Evolutionary conservation across 1,140 invertebrate species (phyloP).

Genomic region (Drosophila lini): DNA sequence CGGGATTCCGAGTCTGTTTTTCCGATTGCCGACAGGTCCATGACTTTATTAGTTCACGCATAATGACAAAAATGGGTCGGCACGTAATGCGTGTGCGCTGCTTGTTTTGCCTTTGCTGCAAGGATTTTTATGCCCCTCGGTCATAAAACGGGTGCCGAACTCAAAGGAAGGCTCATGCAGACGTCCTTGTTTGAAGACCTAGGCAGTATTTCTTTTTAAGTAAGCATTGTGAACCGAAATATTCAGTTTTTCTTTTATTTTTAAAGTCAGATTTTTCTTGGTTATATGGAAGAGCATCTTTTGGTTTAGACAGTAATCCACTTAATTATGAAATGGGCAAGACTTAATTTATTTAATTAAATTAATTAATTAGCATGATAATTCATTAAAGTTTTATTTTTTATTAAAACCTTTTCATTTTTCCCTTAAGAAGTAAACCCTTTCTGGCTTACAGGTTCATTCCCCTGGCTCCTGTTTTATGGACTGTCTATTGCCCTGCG

Average conservation of each 20-base stretch:
- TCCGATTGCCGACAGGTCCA: slow-evolving; percentile 41
- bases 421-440: neutral
- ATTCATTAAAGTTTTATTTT: neutral
- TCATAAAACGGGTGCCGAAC: slow-evolving; percentile 59
- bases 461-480: neutral
- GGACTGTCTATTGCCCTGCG: slow-evolving; percentile 3
- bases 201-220: neutral
- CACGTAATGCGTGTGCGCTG: slow-evolving; percentile 76
- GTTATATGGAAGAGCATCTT: neutral
- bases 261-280: neutral
- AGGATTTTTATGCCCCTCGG: slow-evolving; percentile 66
- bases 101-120: slow-evolving; percentile 70
- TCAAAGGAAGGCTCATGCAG: slow-evolving; percentile 4
- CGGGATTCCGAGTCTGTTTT: neutral
- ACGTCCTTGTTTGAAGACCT: neutral
- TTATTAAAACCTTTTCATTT: no score
- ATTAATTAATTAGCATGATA: no score
- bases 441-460: neutral
- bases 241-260: neutral
- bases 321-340: neutral
- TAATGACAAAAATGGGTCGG: slow-evolving; percentile 78
- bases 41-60: slow-evolving; percentile 79
- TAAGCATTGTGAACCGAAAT: no score
- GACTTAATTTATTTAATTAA: no score
- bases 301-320: neutral